Evolutionary conservation across 2,797 vertebrate species (phyloP), one percentile per base, ranked within the genome.

Genomic region (Odontamblyopus lacepedii): DNA sequence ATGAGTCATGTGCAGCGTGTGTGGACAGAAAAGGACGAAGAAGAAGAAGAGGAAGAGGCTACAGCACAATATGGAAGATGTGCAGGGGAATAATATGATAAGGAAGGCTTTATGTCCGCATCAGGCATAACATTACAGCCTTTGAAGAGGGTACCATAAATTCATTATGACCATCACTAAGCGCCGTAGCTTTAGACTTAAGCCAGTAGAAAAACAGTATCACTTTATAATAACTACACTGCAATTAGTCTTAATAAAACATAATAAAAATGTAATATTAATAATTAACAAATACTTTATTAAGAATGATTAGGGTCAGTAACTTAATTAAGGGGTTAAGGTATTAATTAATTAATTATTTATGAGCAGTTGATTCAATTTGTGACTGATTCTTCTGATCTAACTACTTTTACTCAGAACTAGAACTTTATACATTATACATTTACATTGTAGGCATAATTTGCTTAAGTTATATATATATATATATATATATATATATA

Each of bases 1-100:
- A 93, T 94, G 93, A 94, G 91, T 94, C 94, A 93, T 94, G 90
- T 92, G 91, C 85, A 51, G 69, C 83, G 84, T 85, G 87, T 92
- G 88, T 90, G 88, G 85, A 88, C 85, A 73, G 78, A 76, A 74
- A 85, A 82, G 77, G 79, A 89, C 86, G 83, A 85, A 86, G 82
- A 68, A 86, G 82, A 68, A 74, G 76, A 80, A 81, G 81, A 44
- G 41, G 41, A 79, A 55, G 81, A 85, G 84, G 79, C 83, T 79
- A 77, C 76, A 68, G 69, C 51, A 59, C 73, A 83, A 71, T 60
- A 81, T 66, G 56, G 56, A 70, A 84, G 73, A 74, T 82, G 82
- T 67, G 66, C 56, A 30, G 63, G 70, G 66, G 72, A 75, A 61
- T 60, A 26, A 71, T 64, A 32, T n/a, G 2, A 80, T 18, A 74